These are phyloP conservation scores for Shinisaurus crocodilurus DNA, from an alignment of 2,113 vertebrate genomes.

Conservation along the genomic window DNA sequence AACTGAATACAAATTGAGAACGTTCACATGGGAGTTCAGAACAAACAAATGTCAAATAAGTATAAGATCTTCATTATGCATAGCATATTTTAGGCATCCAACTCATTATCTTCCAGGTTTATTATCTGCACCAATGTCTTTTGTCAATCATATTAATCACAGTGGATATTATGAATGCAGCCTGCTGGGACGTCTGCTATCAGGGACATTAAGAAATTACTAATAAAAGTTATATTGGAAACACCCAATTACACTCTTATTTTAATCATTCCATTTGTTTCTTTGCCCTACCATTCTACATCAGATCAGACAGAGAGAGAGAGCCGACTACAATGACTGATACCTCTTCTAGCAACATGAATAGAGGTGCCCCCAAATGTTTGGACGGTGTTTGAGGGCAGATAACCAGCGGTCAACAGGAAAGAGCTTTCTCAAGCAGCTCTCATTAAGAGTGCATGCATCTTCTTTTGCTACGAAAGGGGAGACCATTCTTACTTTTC, in stretches of 20 bases:
- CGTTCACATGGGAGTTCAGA: conserved; percentile 48
- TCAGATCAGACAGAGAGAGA: neutral
- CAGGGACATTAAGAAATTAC: conserved; percentile 54
- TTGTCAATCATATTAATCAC: conserved; percentile 62
- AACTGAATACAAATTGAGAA: conserved; percentile 42
- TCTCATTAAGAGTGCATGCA: neutral
- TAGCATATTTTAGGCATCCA: conserved; percentile 54
- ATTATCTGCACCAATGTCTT: conserved; percentile 49
- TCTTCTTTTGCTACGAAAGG: neutral
- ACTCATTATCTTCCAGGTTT: conserved; percentile 60
- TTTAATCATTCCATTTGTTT: conserved; percentile 37
- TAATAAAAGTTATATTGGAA: conserved; percentile 51
- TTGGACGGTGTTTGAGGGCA: conserved; percentile 15
- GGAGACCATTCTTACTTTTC: neutral
- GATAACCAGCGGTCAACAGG: conserved; percentile 1
- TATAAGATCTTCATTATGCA: conserved; percentile 52
- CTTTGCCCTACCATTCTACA: neutral
- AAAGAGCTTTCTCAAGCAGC: neutral
- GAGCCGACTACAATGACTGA: neutral
- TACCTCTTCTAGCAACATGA: neutral
- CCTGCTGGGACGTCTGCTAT: conserved; percentile 15
- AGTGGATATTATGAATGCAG: conserved; percentile 45
- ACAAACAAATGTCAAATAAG: conserved; percentile 57
- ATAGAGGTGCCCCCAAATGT: neutral
- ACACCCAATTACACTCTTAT: conserved; percentile 49